Conservation (phyloP, 2,888 invertebrate species). For the Leptopterna dolabrata region DNA sequence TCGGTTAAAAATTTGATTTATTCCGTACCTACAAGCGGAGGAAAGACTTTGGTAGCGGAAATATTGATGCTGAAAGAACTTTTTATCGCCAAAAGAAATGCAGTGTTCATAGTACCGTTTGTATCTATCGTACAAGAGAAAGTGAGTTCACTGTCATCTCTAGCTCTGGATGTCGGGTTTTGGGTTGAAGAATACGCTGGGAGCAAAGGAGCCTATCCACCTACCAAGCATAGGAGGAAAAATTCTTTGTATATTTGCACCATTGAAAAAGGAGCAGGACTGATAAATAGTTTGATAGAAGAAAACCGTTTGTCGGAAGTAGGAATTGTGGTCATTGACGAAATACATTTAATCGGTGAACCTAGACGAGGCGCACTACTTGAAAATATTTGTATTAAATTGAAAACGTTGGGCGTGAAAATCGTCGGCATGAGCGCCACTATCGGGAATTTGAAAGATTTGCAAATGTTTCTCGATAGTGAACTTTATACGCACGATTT, state of each 20-base stretch:
- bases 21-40: conserved; percentile 95
- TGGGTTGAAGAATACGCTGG: conserved; percentile 95
- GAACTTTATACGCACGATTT: conserved; percentile 87
- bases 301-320: conserved; percentile 77
- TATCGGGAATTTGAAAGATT: conserved; percentile 87
- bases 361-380: conserved; percentile 84
- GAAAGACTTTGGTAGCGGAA: conserved; percentile 97
- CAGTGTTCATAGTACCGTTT: conserved; percentile 90
- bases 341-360: conserved; percentile 93
- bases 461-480: conserved; percentile 84
- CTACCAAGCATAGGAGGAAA: conserved; percentile 81
- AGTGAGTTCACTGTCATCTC: conserved; percentile 85
- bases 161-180: conserved; percentile 89
- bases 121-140: conserved; percentile 98
- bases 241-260: conserved; percentile 90
- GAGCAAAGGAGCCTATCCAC: conserved; percentile 86
- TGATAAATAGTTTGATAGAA: conserved; percentile 89
- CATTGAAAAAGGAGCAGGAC: conserved; percentile 90
- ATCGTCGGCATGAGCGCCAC: conserved; percentile 98
- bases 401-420: conserved; percentile 65
- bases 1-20: conserved; percentile 86
- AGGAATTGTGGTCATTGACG: conserved; percentile 88
- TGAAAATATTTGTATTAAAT: conserved; percentile 85
- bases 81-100: conserved; percentile 83
- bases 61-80: conserved; percentile 90